phyloP scores from a whole-genome alignment of 2,888 invertebrate species.

The Gymnoscelis rufifasciata region DNA sequence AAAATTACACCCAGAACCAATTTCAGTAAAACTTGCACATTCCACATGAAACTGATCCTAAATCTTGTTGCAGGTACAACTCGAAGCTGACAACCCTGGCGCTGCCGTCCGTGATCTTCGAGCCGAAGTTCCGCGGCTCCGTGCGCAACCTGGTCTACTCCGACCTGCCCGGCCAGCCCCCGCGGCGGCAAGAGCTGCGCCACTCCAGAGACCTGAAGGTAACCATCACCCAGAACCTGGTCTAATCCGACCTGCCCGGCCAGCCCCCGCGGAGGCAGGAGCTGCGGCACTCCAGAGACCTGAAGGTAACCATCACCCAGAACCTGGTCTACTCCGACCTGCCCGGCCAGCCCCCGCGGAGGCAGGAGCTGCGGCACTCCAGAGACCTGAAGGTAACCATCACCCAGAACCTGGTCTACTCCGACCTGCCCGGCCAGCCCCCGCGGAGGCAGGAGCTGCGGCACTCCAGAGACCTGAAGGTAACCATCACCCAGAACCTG shows the following conservation, averaged over 20 bases:
- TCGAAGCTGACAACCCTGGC: slow-evolving; percentile 91
- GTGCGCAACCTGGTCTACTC: slow-evolving; percentile 95
- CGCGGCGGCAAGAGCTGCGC: slow-evolving; percentile 91
- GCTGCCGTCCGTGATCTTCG: slow-evolving; percentile 94
- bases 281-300: slow-evolving; percentile 88
- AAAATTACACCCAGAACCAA: no score
- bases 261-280: slow-evolving; percentile 89
- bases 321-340: slow-evolving; percentile 94
- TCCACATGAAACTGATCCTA: neutral
- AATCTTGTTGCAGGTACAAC: slow-evolving; percentile 80
- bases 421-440: slow-evolving; percentile 87
- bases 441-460: slow-evolving; percentile 92
- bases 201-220: slow-evolving; percentile 89
- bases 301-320: no score
- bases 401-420: slow-evolving; percentile 95
- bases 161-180: slow-evolving; percentile 87
- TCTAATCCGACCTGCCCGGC: slow-evolving; percentile 91
- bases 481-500: no score
- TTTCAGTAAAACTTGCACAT: neutral
- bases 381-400: slow-evolving; percentile 90
- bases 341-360: slow-evolving; percentile 85
- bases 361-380: slow-evolving; percentile 91
- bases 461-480: slow-evolving; percentile 88
- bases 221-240: no score
- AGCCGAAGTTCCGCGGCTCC: slow-evolving; percentile 93